A percentile compares a stretch with the other conserved stretches of the same genome.
Evolutionary conservation across 1,140 invertebrate genomes (phyloP).

Genomic region (Eumeta japonica): DNA sequence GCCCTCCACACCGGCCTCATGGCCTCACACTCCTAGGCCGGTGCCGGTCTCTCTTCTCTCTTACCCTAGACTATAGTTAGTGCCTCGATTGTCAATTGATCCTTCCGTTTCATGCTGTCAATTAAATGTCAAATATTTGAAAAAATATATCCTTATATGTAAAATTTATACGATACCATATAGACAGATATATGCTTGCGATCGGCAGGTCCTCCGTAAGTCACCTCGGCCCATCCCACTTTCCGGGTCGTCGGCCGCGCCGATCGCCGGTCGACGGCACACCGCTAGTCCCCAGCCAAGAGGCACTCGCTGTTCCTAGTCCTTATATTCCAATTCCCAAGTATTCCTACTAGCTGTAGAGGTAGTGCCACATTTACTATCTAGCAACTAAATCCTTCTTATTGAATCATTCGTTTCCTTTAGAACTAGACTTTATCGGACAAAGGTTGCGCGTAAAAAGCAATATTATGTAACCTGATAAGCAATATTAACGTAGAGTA

Average conservation of each 20-base stretch:
- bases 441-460: slow-evolving; percentile 43
- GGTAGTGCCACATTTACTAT: slow-evolving; percentile 30
- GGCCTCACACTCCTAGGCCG: too few relatives aligned
- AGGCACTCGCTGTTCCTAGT: slow-evolving; percentile 21
- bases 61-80: slow-evolving; percentile 30
- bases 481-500: slow-evolving; percentile 46
- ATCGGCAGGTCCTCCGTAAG: too few relatives aligned
- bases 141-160: slow-evolving; percentile 21
- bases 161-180: too few relatives aligned
- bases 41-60: too few relatives aligned
- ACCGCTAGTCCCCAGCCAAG: too few relatives aligned
- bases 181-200: too few relatives aligned
- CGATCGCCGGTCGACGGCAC: too few relatives aligned
- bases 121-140: slow-evolving; percentile 34
- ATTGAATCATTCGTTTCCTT: slow-evolving; percentile 12
- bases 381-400: slow-evolving; percentile 11
- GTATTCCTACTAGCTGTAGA: slow-evolving; percentile 26
- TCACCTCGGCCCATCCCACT: too few relatives aligned
- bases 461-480: slow-evolving; percentile 49
- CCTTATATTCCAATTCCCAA: slow-evolving; percentile 15
- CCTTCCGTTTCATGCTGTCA: slow-evolving; percentile 47
- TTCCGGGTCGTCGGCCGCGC: too few relatives aligned
- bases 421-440: slow-evolving; percentile 18
- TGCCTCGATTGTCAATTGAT: slow-evolving; percentile 45
- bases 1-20: too few relatives aligned